phyloP scores from a whole-genome alignment of 2,797 vertebrate species.

The Tympanoctomys barrerae region DNA sequence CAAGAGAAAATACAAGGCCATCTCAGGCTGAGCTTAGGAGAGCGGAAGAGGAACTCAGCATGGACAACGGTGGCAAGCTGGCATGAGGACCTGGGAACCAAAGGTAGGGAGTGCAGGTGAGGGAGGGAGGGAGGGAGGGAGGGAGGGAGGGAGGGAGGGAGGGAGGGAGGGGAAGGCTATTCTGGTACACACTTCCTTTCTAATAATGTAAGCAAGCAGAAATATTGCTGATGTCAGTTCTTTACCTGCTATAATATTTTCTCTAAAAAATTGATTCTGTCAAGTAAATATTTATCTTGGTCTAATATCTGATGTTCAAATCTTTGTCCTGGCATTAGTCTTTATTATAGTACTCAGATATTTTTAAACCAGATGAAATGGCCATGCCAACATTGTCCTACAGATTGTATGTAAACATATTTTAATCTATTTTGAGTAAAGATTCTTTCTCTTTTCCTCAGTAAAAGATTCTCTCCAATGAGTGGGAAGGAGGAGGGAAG shows the following conservation, averaged over 20 bases:
- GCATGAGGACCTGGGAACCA: neutral
- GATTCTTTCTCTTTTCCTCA: neutral
- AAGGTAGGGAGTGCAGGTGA: neutral
- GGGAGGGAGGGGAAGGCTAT: neutral
- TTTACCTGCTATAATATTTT: neutral
- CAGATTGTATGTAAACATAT: conserved; percentile 16
- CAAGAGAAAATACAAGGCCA: neutral
- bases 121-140: neutral
- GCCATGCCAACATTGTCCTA: conserved; percentile 10
- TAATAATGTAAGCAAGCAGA: neutral
- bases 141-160: neutral
- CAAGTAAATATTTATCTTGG: neutral
- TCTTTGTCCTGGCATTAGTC: conserved; percentile 15
- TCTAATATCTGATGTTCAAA: conserved; percentile 41
- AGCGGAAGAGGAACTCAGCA: neutral
- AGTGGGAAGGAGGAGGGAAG: neutral
- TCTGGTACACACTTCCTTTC: neutral
- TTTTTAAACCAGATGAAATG: conserved; percentile 48
- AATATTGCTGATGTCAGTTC: neutral
- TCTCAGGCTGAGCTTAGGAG: neutral
- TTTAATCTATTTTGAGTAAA: conserved; percentile 33
- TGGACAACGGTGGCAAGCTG: neutral
- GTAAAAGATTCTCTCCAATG: conserved; percentile 8
- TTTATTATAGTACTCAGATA: conserved; percentile 11
- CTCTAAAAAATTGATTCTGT: neutral